These are phyloP conservation scores for Carassius gibelio DNA, from an alignment of 2,113 vertebrate species.

Conservation along the genomic window DNA sequence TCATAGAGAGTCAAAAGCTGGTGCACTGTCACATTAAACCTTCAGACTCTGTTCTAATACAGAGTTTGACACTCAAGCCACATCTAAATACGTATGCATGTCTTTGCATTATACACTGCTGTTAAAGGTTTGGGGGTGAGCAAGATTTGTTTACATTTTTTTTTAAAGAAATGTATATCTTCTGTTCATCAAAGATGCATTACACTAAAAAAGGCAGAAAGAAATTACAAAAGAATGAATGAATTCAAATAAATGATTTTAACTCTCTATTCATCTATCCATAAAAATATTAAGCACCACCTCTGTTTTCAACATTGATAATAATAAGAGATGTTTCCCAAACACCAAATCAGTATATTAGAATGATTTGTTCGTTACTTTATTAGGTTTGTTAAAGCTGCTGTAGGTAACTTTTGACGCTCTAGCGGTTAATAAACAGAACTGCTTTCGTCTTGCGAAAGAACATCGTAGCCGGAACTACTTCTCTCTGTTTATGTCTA, in stretches of 20 bases:
- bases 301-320: not conserved
- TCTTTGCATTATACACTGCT: not conserved
- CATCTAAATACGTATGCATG: not conserved
- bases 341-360: not conserved
- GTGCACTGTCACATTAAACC: not conserved
- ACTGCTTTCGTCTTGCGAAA: too few species aligned
- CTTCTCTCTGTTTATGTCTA: too few species aligned
- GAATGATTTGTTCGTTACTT: too few species aligned
- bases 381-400: too few species aligned
- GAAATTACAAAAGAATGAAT: not conserved
- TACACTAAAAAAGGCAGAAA: not conserved
- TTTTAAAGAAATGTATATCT: not conserved
- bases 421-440: too few species aligned
- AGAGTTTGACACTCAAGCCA: not conserved
- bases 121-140: not conserved
- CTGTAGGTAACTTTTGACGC: too few species aligned
- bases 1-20: slow-evolving; percentile 6
- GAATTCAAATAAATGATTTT: not conserved
- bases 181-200: not conserved
- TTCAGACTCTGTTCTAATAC: not conserved
- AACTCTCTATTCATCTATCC: not conserved
- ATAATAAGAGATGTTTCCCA: not conserved
- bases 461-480: too few species aligned
- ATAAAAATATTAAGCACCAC: not conserved
- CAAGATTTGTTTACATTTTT: not conserved